Conservation (phyloP, 2,113 vertebrate genomes). For the Cyanoderma ruficeps region DNA sequence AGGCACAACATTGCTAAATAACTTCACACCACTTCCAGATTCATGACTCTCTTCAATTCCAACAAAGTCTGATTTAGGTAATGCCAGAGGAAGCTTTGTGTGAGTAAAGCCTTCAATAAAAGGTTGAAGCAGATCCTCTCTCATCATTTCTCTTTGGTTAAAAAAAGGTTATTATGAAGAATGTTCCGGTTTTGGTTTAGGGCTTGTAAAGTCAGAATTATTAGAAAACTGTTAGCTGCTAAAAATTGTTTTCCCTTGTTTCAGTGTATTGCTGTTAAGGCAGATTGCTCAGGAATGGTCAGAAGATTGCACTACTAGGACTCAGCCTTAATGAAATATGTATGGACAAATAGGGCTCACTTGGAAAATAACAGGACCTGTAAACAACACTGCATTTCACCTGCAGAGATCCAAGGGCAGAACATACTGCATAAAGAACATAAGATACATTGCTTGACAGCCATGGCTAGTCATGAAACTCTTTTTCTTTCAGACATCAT, state of each 20-base stretch:
- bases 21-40: background rate
- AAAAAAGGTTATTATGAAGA: background rate
- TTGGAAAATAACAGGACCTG: constrained; percentile 19
- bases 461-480: background rate
- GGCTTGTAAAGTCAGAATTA: background rate
- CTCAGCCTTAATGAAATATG: constrained; percentile 53
- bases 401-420: background rate
- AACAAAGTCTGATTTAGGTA: background rate
- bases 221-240: background rate
- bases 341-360: background rate
- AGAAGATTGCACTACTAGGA: constrained; percentile 52
- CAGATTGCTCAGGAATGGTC: constrained; percentile 39
- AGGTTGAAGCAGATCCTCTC: background rate
- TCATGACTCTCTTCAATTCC: background rate
- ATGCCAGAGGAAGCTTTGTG: background rate
- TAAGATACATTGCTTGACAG: background rate
- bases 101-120: background rate
- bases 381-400: background rate
- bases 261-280: background rate
- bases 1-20: background rate
- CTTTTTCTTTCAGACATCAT: background rate
- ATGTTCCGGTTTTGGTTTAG: background rate
- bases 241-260: background rate
- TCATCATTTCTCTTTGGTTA: background rate
- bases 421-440: background rate